Evolutionary conservation across 2,888 invertebrate genomes (phyloP), one percentile per base, ranked within the genome.

Genomic region (Rugalucina vietnamica): DNA sequence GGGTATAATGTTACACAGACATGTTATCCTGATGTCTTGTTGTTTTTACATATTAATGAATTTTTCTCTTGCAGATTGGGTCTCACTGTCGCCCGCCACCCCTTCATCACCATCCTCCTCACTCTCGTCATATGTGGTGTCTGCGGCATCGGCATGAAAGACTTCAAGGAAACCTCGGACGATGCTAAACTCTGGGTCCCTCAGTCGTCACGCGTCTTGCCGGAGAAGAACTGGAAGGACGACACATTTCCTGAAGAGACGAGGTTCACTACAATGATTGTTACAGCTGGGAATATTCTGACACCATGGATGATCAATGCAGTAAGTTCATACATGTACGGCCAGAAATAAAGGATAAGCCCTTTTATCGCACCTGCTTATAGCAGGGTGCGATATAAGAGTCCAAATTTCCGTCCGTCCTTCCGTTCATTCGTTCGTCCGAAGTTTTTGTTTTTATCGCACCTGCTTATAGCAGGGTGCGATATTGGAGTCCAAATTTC

Each of bases 151-250:
- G 93, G 93, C n/a, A 82, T 93, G 82, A 86, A 87, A 32, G 90
- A 91, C 8, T 91, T 93, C 65, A 72, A 90, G 29, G 90, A 91
- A 72, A 91, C 90, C 2, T 84, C 85, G 0, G 90, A 86, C n/a
- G 90, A 91, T 81, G 92, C 91, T 27, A 90, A 92, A 50, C 85
- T 93, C 3, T 93, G 93, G 93, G 93, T 93, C 21, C 93, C 93
- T 0, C 82, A 86, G 32, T 84, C 87, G 21, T 91, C 93, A 0
- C 79, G 91, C 14, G 84, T 93, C 10, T 86, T 92, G 73, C 82
- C 81, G 18, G 91, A 93, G 76, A 91, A 92, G 60, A 82, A 81
- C 21, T 93, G 92, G 93, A 89, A 91, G 60, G 86, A 89, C 21
- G 76, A 77, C 24, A 83, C 88, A 36, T 93, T 92, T 73, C 93